Evolutionary conservation across 2,797 vertebrate genomes (phyloP).

Genomic region (Borostomias antarcticus): DNA sequence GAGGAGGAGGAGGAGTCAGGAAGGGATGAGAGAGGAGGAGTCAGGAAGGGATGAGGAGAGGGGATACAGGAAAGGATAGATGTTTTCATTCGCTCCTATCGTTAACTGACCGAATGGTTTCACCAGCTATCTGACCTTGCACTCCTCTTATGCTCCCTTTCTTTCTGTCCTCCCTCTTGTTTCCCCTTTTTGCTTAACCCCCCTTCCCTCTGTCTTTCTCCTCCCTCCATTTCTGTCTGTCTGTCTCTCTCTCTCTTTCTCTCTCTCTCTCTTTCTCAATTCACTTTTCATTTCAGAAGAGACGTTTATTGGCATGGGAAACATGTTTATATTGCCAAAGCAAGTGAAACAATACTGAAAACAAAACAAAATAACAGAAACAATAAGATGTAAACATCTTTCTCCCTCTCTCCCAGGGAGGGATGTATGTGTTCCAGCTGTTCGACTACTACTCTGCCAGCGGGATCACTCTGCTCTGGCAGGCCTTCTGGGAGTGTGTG

Average conservation of each 20-base stretch:
- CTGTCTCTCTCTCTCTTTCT: not conserved
- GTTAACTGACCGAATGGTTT: too few species aligned
- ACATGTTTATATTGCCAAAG: too few species aligned
- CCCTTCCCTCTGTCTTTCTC: not conserved
- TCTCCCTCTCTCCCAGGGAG: constrained; percentile 68
- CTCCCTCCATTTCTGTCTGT: not conserved
- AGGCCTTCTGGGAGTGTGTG: constrained; percentile 87
- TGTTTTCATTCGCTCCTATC: too few species aligned
- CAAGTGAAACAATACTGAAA: too few species aligned
- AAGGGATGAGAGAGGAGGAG: not conserved
- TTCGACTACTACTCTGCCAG: constrained; percentile 88
- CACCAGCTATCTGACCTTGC: not conserved
- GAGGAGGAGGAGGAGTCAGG: too few species aligned
- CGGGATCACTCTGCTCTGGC: constrained; percentile 84
- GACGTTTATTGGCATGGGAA: too few species aligned
- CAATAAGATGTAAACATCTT: too few species aligned
- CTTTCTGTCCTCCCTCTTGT: not conserved
- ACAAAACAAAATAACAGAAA: too few species aligned
- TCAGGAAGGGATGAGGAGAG: not conserved
- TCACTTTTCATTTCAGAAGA: not conserved
- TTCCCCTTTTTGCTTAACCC: not conserved
- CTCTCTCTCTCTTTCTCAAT: not conserved
- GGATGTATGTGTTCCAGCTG: constrained; percentile 87
- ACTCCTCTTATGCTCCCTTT: not conserved
- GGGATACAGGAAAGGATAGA: too few species aligned